A percentile compares a stretch with the other conserved stretches of the same genome.
Conservation (phyloP, 2,797 vertebrate genomes). For the Rhinophrynus dorsalis region DNA sequence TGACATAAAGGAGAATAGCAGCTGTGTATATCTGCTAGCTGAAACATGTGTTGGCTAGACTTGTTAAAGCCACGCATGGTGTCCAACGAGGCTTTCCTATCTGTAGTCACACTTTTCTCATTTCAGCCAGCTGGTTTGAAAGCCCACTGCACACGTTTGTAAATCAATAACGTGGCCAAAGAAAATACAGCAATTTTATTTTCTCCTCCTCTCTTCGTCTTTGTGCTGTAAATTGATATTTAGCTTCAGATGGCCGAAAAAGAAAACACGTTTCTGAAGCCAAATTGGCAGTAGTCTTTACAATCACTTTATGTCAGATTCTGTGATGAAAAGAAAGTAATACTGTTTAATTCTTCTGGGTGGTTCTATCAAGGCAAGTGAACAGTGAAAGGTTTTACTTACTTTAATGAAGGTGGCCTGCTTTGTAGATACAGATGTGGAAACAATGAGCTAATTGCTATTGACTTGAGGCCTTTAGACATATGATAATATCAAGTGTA, state of each 20-base stretch:
- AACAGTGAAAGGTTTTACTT: neutral
- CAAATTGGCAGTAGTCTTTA: neutral
- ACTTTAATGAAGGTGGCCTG: neutral
- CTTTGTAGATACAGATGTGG: conserved; percentile 1
- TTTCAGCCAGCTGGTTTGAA: conserved; percentile 4
- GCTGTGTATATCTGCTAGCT: neutral
- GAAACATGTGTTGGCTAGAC: conserved; percentile 19
- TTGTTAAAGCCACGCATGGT: neutral
- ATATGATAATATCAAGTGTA: too few relatives aligned
- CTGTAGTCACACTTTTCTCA: neutral
- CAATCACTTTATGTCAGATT: neutral
- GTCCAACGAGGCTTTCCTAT: neutral
- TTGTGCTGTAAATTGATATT: neutral
- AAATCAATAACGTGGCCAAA: neutral
- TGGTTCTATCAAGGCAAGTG: neutral
- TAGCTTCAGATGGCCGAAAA: neutral
- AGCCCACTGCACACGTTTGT: neutral
- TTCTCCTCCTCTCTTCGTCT: neutral
- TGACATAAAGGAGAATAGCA: neutral
- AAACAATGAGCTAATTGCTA: neutral
- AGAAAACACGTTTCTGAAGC: neutral
- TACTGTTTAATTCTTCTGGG: neutral
- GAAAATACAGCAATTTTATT: neutral
- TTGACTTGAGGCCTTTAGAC: too few relatives aligned
- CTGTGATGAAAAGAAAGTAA: neutral